Base-by-base conservation (phyloP, 2,113 vertebrate genomes). In the Fregetta grallaria region DNA sequence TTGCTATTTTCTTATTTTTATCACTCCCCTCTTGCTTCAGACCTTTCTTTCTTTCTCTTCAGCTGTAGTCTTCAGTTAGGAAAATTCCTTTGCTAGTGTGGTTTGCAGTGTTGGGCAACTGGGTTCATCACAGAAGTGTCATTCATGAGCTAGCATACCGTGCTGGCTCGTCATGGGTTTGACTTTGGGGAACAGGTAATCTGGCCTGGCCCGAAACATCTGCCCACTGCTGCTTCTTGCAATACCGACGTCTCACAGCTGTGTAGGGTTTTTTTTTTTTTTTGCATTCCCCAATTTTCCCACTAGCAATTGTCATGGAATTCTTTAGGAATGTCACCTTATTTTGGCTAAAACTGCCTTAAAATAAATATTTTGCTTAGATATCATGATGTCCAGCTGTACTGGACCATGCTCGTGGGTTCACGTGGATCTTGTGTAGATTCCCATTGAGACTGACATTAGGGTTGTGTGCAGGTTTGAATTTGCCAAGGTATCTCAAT, bases 121-220 rank as follows among this genome's bases (percentile, higher is more conserved):
- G 59, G 30, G 80, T 44, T 94, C 81, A 49, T 93, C 81, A 90
- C 92, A 86, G 49, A 36, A 29, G 85, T 90, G 87, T 68, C 96
- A 87, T 88, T 96, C 88, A 76, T 67, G 81, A 78, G 70, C 34
- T 49, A 9, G 62, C 93, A 85, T 91, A 71, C 84, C 27, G 0
- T 11, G 42, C 58, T 42, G 91, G 59, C 93, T 94, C 4, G 20
- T 86, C 86, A 75, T 5, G 70, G 56, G 10, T 65, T 94, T 50
- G 68, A 10, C 27, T 80, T 61, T 22, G 45, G 74, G 78, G 21
- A 79, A 3, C 70, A 89, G 86, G 86, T 96, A 85, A 42, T 74
- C 30, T 87, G 77, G 34, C 15, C 50, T 91, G 70, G 52, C 74
- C 29, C 12, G 6, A 23, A 87, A 77, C 66, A 56, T 75, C 65